These are phyloP conservation scores for Acropora yongei DNA, from an alignment of 64 coral and sea anemone species.

Conservation along the genomic window DNA sequence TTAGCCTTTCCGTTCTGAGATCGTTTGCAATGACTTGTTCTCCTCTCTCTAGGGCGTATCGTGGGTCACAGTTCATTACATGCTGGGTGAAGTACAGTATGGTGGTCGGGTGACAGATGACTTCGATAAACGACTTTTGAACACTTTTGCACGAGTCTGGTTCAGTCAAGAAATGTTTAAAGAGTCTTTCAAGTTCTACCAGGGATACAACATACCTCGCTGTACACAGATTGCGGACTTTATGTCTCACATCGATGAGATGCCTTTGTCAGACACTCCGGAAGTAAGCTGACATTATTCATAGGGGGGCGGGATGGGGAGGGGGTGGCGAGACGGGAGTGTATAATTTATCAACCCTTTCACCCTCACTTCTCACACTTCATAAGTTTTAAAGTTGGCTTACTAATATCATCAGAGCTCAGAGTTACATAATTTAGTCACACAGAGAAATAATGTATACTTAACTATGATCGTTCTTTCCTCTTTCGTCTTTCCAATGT, in stretches of 20 bases:
- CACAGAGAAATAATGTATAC: no score
- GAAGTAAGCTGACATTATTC: slow-evolving; percentile 58
- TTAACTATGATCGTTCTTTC: no score
- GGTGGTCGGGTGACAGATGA: slow-evolving; percentile 96
- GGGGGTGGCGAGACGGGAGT: no score
- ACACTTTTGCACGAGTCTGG: slow-evolving; percentile 89
- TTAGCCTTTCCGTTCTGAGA: not conserved
- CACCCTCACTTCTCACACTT: no score
- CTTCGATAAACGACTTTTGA: slow-evolving; percentile 94
- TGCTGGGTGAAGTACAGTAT: slow-evolving; percentile 99
- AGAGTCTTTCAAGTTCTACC: slow-evolving; percentile 94
- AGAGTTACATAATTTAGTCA: no score
- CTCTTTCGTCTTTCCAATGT: no score
- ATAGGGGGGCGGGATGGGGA: no score
- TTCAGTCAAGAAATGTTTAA: slow-evolving; percentile 92
- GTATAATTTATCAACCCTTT: no score
- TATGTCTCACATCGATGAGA: slow-evolving; percentile 79
- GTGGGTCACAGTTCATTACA: slow-evolving; percentile 97
- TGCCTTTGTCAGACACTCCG: slow-evolving; percentile 92
- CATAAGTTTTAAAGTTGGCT: no score
- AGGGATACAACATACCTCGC: slow-evolving; percentile 89
- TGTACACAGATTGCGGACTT: slow-evolving; percentile 92
- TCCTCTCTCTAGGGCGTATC: slow-evolving; percentile 77
- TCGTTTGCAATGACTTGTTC: not conserved
- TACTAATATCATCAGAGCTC: no score